A percentile compares a stretch with the other conserved stretches of the same genome.
phyloP scores from a whole-genome alignment of 2,113 vertebrate genomes.

The Sinosuthora webbiana region DNA sequence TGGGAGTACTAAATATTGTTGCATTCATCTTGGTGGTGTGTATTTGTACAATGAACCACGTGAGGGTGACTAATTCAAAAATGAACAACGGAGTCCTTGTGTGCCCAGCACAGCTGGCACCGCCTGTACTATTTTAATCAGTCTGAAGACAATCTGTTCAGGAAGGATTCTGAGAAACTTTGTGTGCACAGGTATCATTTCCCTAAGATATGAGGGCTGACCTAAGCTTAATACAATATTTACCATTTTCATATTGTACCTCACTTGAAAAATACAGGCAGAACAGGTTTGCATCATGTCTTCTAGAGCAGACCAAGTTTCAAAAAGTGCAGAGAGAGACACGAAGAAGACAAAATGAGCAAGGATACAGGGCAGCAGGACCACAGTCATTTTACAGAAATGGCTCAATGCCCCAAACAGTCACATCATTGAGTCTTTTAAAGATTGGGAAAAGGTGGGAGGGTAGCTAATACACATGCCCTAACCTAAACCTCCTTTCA shows the following conservation, averaged over 20 bases:
- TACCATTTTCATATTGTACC: not conserved
- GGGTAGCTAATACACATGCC: not conserved
- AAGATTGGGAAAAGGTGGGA: not conserved
- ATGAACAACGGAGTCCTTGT: constrained; percentile 14
- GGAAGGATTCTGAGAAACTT: not conserved
- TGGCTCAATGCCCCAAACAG: not conserved
- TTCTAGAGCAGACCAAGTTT: not conserved
- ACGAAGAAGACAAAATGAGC: not conserved
- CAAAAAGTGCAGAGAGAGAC: not conserved
- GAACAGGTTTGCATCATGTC: not conserved
- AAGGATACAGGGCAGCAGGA: not conserved
- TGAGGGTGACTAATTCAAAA: constrained; percentile 37
- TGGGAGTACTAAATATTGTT: not conserved
- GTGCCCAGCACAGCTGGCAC: not conserved
- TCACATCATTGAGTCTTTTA: not conserved
- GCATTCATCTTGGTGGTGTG: not conserved
- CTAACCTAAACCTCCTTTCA: not conserved
- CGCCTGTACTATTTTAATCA: not conserved
- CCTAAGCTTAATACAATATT: not conserved
- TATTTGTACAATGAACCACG: not conserved
- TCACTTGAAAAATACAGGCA: not conserved
- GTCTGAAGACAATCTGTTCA: not conserved
- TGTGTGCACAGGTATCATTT: not conserved
- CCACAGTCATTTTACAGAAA: not conserved
- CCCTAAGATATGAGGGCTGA: not conserved